Conservation (phyloP, 2,888 invertebrate species). For the Keiferia lycopersicella region DNA sequence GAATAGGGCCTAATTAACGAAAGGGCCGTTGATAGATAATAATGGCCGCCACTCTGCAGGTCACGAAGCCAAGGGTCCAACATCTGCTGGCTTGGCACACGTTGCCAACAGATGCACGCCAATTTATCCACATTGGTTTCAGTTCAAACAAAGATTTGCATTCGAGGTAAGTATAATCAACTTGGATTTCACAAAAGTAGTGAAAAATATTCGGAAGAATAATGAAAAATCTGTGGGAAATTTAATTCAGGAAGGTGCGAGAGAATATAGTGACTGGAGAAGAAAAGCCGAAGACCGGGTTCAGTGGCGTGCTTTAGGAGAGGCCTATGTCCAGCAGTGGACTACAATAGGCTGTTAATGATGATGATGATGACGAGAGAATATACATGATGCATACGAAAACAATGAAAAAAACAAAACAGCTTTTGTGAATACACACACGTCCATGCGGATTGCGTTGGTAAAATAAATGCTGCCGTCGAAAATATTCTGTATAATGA, state of each 20-base stretch:
- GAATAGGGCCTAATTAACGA: slow-evolving; percentile 74
- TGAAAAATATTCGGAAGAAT: neutral
- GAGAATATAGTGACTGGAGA: too few relatives aligned
- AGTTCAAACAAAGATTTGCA: slow-evolving; percentile 6
- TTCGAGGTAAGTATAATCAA: slow-evolving; percentile 7
- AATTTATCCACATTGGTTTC: slow-evolving; percentile 30
- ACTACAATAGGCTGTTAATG: too few relatives aligned
- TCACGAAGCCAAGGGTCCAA: slow-evolving; percentile 59
- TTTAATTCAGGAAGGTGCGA: neutral
- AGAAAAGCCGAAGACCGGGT: too few relatives aligned
- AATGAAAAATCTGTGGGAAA: slow-evolving; percentile 20
- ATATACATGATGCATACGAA: slow-evolving; percentile 1
- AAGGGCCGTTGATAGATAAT: slow-evolving; percentile 62
- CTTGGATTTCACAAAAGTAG: neutral
- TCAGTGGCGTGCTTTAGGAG: too few relatives aligned
- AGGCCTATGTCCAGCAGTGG: too few relatives aligned
- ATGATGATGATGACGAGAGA: too few relatives aligned
- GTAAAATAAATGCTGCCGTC: slow-evolving; percentile 8
- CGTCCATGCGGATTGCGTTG: neutral
- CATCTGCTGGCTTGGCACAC: slow-evolving; percentile 66
- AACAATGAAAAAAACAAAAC: neutral
- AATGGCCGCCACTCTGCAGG: slow-evolving; percentile 52
- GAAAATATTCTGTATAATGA: slow-evolving; percentile 30
- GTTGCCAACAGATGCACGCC: slow-evolving; percentile 65
- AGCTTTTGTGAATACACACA: neutral